These are phyloP conservation scores for Murina feae DNA, from an alignment of 2,113 vertebrate species.

Conservation along the genomic window DNA sequence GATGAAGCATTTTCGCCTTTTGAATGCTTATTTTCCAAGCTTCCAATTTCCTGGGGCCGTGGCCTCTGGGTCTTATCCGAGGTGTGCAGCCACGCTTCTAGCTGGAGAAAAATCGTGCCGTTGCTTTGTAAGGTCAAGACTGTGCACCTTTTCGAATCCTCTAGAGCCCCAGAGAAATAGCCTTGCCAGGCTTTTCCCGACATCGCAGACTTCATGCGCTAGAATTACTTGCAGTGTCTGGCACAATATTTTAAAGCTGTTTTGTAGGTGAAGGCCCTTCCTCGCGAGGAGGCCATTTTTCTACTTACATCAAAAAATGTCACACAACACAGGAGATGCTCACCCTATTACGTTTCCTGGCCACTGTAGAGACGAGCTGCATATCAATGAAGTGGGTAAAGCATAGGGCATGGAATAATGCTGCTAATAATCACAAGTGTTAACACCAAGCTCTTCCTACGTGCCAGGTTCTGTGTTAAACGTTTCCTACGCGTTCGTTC, in stretches of 20 bases:
- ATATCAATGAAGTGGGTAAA: neutral
- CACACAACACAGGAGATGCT: neutral
- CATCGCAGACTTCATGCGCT: neutral
- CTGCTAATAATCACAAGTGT: neutral
- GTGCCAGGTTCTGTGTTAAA: neutral
- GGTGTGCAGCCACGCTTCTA: slow-evolving; percentile 20
- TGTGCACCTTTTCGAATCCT: slow-evolving; percentile 48
- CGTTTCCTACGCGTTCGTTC: neutral
- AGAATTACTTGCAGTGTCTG: slow-evolving; percentile 11
- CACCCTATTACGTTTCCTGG: neutral
- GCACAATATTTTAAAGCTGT: slow-evolving; percentile 44
- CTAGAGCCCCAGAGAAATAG: slow-evolving; percentile 55
- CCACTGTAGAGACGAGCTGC: neutral
- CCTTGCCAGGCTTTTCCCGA: slow-evolving; percentile 40
- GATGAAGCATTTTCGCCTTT: slow-evolving; percentile 35
- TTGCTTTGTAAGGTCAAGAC: slow-evolving; percentile 50
- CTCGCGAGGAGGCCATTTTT: slow-evolving; percentile 48
- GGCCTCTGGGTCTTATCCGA: slow-evolving; percentile 25
- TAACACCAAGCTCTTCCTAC: neutral
- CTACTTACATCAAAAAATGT: slow-evolving; percentile 33
- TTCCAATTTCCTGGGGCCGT: slow-evolving; percentile 55
- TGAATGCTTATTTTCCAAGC: slow-evolving; percentile 37
- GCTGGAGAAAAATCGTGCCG: slow-evolving; percentile 49
- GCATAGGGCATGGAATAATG: neutral
- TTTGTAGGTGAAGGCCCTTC: slow-evolving; percentile 39